Base-by-base conservation (phyloP, 2,888 invertebrate genomes). In the Hipparchia sbordonii region DNA sequence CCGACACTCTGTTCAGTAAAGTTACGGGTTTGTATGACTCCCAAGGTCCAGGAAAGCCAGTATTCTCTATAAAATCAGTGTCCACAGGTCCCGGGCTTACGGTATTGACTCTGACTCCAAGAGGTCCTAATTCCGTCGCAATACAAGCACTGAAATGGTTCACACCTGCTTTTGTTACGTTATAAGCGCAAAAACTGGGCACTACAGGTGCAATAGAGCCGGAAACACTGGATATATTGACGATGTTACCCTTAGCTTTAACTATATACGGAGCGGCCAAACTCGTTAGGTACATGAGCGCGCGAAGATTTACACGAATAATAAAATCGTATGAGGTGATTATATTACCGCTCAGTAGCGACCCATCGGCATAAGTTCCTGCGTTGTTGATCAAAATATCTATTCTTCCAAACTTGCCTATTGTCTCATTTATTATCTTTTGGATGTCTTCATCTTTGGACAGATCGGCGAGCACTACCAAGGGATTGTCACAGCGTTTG, bases 331-430 rank as follows among this genome's bases (percentile, higher is more conserved):
- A 66, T n/a, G 66, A 23, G 0, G 45, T 9, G 45, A 66, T 69
- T 6, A 69, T 61, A 8, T 69, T 39, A n/a, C 69, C 39, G 13
- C 48, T 59, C 3, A 69, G 52, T 6, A 69, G 9, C 5, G 33
- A 13, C n/a, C 39, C 69, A 3, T 1, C 23, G 39, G 33, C 8
- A 6, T 10, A 9, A n/a, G 23, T n/a, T 0, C 84, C 85, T 2
- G 84, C 85, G 39, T 84, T 85, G 74, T 86, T 86, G 0, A 85
- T 78, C 5, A 86, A 74, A 0, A 86, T 74, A 65, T 86, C 84
- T 1, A 86, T 67, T 74, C 81, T 80, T 0, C 81, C 82, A 54
- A 79, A 85, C 6, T 72, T 75, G 0, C 78, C 70, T 0, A 85
- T 72, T 0, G 82, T 83, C 72, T 79, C 71, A 10, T 81, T 63